Evolutionary conservation across 2,888 invertebrate species (phyloP), one percentile per base, ranked within the genome.

Genomic region (Ectemnius continuus): DNA sequence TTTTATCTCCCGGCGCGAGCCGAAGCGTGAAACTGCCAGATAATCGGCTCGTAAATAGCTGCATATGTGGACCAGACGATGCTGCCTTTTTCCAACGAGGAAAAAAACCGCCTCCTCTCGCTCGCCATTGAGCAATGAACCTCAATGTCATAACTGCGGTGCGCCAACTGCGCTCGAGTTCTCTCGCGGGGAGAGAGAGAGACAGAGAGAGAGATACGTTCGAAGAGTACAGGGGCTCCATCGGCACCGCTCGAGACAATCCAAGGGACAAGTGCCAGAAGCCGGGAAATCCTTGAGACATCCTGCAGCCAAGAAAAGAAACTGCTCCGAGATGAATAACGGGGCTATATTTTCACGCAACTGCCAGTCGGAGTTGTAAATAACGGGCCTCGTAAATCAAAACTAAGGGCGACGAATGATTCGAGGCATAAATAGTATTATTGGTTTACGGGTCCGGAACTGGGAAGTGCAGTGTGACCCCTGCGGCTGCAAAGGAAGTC

Each of bases 391-490:
- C 85, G 82, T 90, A 90, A 90, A 90, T 90, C 86, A 87, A 65
- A 61, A 23, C 68, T 79, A 75, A 85, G 85, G 82, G 83, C 82
- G 80, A 83, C 86, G 83, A 85, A 90, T 90, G 81, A 89, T 90
- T 88, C 82, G 79, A 84, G 79, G 81, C 86, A 85, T 87, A 90
- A 90, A 90, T 88, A 90, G 88, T 86, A 89, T 90, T 88, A 90
- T 90, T 86, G 89, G 88, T 89, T 90, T 89, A 88, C 84, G 58
- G 65, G 45, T 64, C 57, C 48, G 13, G 61, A n/a, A 11, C 46
- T 28, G 4, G 13, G 20, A 61, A 36, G 8, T 16, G n/a, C 60
- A 13, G 11, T n/a, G 20, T 36, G 36, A 23, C 23, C 8, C 66
- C 6, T 57, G 4, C 46, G 36, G 14, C 28, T 28, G 61, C n/a